Evolutionary conservation across 2,888 invertebrate species (phyloP).

Genomic region (Esperia sulphurella): DNA sequence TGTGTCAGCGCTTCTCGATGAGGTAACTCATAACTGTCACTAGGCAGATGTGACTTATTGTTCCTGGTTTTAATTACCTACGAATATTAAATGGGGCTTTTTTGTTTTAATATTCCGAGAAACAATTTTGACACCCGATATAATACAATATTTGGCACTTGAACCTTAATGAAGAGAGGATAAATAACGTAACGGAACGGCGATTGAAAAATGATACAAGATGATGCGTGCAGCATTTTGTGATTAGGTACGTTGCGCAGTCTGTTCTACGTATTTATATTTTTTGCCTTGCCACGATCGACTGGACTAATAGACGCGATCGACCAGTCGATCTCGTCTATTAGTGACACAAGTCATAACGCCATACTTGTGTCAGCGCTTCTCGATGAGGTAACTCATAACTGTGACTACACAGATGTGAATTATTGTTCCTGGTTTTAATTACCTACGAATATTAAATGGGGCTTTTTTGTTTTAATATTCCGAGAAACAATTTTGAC

Average conservation of each 20-base stretch:
- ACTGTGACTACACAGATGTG: too few species aligned
- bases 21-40: not conserved
- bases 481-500: too few species aligned
- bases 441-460: not conserved
- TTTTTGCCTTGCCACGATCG: conserved; percentile 11
- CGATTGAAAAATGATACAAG: conserved; percentile 16
- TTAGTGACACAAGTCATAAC: too few species aligned
- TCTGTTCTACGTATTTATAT: too few species aligned
- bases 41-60: not conserved
- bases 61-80: not conserved
- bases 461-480: too few species aligned
- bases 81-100: too few species aligned
- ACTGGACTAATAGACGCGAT: conserved; percentile 8
- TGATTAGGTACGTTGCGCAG: conserved; percentile 14
- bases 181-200: conserved; percentile 14
- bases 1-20: not conserved
- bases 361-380: not conserved
- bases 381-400: not conserved
- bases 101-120: too few species aligned
- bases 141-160: too few species aligned
- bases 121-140: too few species aligned
- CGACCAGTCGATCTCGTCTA: conserved; percentile 3
- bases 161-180: conserved; percentile 14
- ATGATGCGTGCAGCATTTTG: conserved; percentile 11
- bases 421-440: not conserved